Conservation (phyloP, 1,140 invertebrate genomes). For the Drosophila azteca region DNA sequence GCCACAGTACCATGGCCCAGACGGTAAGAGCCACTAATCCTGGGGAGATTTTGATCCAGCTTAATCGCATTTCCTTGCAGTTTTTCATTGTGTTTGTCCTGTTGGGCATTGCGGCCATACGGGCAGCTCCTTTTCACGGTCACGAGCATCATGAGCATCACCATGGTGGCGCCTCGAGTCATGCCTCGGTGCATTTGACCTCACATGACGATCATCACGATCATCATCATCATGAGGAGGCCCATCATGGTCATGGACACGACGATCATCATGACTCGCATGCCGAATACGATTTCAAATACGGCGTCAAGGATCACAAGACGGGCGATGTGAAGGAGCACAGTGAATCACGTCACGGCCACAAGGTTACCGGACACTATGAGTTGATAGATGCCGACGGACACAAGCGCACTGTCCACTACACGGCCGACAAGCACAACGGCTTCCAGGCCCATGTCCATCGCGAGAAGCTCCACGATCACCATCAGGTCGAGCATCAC, state of each 20-base stretch:
- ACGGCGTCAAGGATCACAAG: conserved; percentile 76
- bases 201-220: conserved; percentile 53
- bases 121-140: conserved; percentile 61
- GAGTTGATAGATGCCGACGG: conserved; percentile 84
- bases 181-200: conserved; percentile 70
- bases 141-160: conserved; percentile 43
- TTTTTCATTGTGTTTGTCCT: conserved; percentile 52
- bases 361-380: conserved; percentile 82
- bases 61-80: conserved; percentile 20
- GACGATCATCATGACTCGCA: conserved; percentile 67
- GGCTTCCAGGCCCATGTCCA: conserved; percentile 83
- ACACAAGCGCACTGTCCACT: conserved; percentile 83
- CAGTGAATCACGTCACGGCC: conserved; percentile 67
- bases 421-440: conserved; percentile 82
- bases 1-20: conserved; percentile 67
- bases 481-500: conserved; percentile 66
- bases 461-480: conserved; percentile 80
- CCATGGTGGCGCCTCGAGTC: conserved; percentile 65
- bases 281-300: conserved; percentile 73
- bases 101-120: conserved; percentile 42
- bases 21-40: conserved; percentile 46
- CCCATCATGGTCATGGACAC: conserved; percentile 36
- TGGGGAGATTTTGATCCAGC: too few species aligned
- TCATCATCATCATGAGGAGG: conserved; percentile 7
- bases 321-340: conserved; percentile 73